Percentiles rank a stretch among this genome's conserved stretches.
phyloP scores from a whole-genome alignment of 1,140 invertebrate species.

The Hetaerina americana region DNA sequence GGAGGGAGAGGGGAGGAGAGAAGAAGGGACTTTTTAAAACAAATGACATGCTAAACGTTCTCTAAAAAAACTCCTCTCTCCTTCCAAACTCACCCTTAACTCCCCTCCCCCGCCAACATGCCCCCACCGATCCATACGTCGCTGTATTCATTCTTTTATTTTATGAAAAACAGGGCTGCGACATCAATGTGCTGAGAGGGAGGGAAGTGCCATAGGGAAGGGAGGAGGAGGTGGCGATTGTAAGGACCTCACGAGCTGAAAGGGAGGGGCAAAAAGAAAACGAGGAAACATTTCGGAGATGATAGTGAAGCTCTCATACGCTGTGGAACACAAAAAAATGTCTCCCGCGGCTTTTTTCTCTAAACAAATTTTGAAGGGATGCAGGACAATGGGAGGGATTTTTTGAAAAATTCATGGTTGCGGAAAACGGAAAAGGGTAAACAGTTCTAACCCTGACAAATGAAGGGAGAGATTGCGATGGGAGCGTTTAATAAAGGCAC shows the following conservation, averaged over 20 bases:
- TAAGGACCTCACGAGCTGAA: too few species aligned
- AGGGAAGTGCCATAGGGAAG: background rate
- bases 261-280: too few species aligned
- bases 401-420: background rate
- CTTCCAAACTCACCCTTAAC: too few species aligned
- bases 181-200: too few species aligned
- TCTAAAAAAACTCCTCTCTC: too few species aligned
- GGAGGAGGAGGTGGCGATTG: background rate
- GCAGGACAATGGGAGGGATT: background rate
- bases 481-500: too few species aligned
- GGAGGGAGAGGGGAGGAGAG: background rate
- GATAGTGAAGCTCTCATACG: too few species aligned
- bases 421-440: background rate
- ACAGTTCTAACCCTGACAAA: background rate
- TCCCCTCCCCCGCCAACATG: too few species aligned
- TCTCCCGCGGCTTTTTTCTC: background rate
- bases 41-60: background rate
- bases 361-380: background rate
- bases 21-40: background rate
- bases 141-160: too few species aligned
- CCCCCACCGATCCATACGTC: too few species aligned
- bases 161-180: too few species aligned
- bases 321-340: background rate
- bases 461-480: background rate
- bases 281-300: background rate